Base-by-base conservation (phyloP, 2,113 vertebrate genomes). In the Osmerus eperlanus region DNA sequence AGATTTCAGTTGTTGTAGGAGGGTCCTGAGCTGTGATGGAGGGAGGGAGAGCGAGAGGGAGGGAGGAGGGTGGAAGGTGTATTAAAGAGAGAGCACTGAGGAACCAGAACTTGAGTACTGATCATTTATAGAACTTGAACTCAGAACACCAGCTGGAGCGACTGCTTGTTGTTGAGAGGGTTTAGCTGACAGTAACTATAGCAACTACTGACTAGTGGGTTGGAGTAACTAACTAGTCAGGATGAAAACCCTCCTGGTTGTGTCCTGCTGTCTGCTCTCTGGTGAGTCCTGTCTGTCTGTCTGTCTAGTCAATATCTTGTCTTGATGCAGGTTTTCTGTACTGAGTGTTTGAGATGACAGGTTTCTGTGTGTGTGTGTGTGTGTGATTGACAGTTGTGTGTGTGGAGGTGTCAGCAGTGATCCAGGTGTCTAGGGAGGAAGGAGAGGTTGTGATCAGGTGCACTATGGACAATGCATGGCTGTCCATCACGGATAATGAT, bases 211-310 rank as follows among this genome's bases (percentile, higher is more conserved):
- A 36, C 32, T 36, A 7, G 32, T 6, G 15, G 56, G 16, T 15
- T 2, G 16, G n/a, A n/a, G 56, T 19, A 8, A 47, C 41, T 47
- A 47, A 47, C 41, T 47, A 11, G 14, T 53, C 21, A 85, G 29
- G 52, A 90, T 88, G 85, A 87, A 64, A 76, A 66, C 61, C 67
- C 36, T 79, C 65, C 29, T 54, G 5, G 2, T 83, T n/a, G 0
- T 78, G 14, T 15, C 64, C 2, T 47, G n/a, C 21, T 21, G 21
- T 21, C 21, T 21, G 21, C 21, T 21, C 0, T 21, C 21, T 21
- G 21, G 21, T 21, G 21, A 21, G 21, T 21, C 21, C 21, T 21
- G 21, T 21, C 21, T 21, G 21, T 83, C 64, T 87, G n/a, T 21
- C 21, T 21, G 21, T 21, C 0, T 21, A 21, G 21, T 21, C 21